Base-by-base conservation (phyloP, 2,797 vertebrate species). In the Sylvilagus floridanus region DNA sequence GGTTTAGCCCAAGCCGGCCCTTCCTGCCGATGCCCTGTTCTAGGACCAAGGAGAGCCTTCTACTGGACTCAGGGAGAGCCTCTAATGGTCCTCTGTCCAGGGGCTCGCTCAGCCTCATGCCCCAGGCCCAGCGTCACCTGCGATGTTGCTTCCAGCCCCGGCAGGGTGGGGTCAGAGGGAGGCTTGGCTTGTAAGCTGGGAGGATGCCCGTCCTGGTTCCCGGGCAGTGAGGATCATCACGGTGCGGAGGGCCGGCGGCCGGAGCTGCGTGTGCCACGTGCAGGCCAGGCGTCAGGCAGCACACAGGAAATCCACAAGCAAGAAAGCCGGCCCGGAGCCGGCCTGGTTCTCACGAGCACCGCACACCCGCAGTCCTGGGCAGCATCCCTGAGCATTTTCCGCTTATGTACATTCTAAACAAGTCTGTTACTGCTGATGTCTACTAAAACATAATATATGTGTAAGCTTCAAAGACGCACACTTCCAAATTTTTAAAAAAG, bases 271-370 rank as follows among this genome's bases (percentile, higher is more conserved):
- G 30, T 19, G 11, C 75, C 71, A 1, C 4, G 7, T 35, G 57
- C 7, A 2, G 14, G 73, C 65, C 11, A 0, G 0, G 14, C 82
- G 42, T 26, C 47, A 1, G 0, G 1, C 7, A 52, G 81, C 2
- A 12, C 75, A 0, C 4, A 85, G 65, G 73, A 65, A 62, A 65
- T 54, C 37, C 19, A n/a, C 32, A 85, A 88, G 32, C 84, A 65
- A n/a, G 28, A 68, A 72, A 79, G 17, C 47, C 2, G 21, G 30
- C 22, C 17, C 6, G 21, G 69, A n/a, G 8, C 4, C 52, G 50
- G 4, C 60, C 75, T 79, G 95, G 47, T 68, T 82, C 71, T 75
- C 28, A 47, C 52, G 84, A 79, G 42, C 6, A 30, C 2, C 52
- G 0, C 1, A 32, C 28, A 30, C 82, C 28, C 0, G 0, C n/a